Base-by-base conservation (phyloP, 2,113 vertebrate species). In the Coreoperca whiteheadi region DNA sequence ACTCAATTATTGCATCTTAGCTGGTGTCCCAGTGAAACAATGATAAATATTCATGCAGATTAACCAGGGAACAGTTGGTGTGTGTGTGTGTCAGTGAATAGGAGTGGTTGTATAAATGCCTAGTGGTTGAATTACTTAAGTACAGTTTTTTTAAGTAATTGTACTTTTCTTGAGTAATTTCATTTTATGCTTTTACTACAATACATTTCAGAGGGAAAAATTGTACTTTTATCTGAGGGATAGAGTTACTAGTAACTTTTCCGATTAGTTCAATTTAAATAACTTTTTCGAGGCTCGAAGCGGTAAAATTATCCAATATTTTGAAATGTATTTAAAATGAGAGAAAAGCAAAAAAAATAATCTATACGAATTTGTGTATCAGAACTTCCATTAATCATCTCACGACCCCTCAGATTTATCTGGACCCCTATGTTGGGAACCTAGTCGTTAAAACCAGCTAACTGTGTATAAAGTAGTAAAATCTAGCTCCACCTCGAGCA, bases 1-100 rank as follows among this genome's bases (percentile, higher is more conserved):
- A 89, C 89, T 92, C 92, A 91, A 95, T 94, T 94, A 95, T 90
- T 89, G 90, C 80, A 72, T 89, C 89, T 95, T 84, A 89, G 90
- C 84, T 88, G 70, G 84, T 77, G 91, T 92, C 89, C 90, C 88
- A 83, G 89, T 77, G 92, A 81, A 88, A 79, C 73, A 7, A n/a
- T 81, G 82, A 94, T 94, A 86, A 94, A 95, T 94, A 94, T 94
- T 94, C 92, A 94, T 93, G 91, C 77, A 88, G 73, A 93, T 86
- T 84, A 90, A 79, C 60, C 68, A 59, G 61, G 14, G 43, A 84
- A 85, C 83, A 88, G 79, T 82, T 66, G 54, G 64, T 71, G 67
- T 34, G 11, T 41, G 67, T 16, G 14, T 30, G 1, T 77, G 53
- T 4, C 21, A n/a, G 61, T 64, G 34, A 64, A n/a, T 6, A 34